Evolutionary conservation across 2,797 vertebrate species (phyloP).

Genomic region (Agapornis canus): DNA sequence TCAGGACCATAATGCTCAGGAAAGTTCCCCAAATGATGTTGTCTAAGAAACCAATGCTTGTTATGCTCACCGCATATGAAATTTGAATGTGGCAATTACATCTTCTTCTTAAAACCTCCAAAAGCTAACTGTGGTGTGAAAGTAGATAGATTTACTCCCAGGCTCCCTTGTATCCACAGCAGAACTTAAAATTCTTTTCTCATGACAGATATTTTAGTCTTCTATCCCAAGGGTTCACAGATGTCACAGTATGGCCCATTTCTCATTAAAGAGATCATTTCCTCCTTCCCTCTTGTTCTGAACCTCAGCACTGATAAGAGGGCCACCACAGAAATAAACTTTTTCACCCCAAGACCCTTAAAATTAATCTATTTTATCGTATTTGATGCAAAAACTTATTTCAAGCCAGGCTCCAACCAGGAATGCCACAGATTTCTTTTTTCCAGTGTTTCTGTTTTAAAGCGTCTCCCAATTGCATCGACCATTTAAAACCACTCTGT

Average conservation of each 20-base stretch:
- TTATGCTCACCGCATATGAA: slow-evolving; percentile 12
- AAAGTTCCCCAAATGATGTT: slow-evolving; percentile 36
- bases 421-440: not conserved
- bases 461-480: not conserved
- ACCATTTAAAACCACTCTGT: not conserved
- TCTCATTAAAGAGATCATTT: slow-evolving; percentile 28
- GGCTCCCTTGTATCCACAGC: not conserved
- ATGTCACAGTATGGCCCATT: slow-evolving; percentile 1
- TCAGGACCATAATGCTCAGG: slow-evolving; percentile 16
- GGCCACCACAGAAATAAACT: not conserved
- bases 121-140: slow-evolving; percentile 12
- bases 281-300: not conserved
- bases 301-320: not conserved
- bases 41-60: slow-evolving; percentile 16
- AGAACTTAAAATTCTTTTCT: slow-evolving; percentile 53
- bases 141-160: not conserved
- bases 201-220: slow-evolving; percentile 38
- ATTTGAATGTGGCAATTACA: not conserved
- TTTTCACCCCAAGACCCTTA: not conserved
- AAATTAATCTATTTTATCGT: not conserved
- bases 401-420: not conserved
- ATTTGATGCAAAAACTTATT: not conserved
- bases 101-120: not conserved
- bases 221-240: slow-evolving; percentile 48
- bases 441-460: not conserved